Evolutionary conservation across 2,113 vertebrate genomes (phyloP).

Genomic region (Climacteris rufus): DNA sequence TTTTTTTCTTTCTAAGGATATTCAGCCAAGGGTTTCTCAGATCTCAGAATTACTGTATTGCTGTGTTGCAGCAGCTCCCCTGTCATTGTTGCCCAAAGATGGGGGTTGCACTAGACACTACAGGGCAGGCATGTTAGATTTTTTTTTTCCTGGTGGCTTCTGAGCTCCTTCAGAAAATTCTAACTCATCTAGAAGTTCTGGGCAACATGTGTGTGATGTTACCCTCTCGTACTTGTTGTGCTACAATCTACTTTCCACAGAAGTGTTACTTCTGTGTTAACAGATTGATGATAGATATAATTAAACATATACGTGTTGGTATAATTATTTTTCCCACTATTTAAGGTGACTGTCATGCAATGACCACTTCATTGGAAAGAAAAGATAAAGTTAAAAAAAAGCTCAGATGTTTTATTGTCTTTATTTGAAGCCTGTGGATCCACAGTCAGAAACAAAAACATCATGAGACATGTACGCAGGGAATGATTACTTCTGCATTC

Average conservation of each 20-base stretch:
- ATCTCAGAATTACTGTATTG: not conserved
- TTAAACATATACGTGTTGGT: rapidly evolving
- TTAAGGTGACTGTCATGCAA: not conserved
- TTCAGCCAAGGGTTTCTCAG: not conserved
- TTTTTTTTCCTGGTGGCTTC: not conserved
- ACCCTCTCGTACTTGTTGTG: not conserved
- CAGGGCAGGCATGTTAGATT: not conserved
- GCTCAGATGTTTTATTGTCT: not conserved
- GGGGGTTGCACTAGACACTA: not conserved
- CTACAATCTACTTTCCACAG: not conserved
- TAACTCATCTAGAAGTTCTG: not conserved
- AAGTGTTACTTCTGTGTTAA: not conserved
- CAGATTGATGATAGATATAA: not conserved
- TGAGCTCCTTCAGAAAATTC: not conserved
- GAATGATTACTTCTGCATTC: not conserved
- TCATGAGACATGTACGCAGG: not conserved
- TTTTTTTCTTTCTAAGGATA: not conserved
- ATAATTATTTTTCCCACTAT: not conserved
- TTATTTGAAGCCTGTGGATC: not conserved
- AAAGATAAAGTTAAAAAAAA: not conserved
- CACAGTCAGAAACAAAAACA: not conserved
- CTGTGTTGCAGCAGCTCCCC: not conserved
- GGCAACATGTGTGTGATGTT: not conserved
- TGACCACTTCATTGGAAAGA: not conserved
- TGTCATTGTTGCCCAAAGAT: not conserved